These are phyloP conservation scores for Bovichtus diacanthus DNA, from an alignment of 2,797 vertebrate genomes.

Conservation along the genomic window DNA sequence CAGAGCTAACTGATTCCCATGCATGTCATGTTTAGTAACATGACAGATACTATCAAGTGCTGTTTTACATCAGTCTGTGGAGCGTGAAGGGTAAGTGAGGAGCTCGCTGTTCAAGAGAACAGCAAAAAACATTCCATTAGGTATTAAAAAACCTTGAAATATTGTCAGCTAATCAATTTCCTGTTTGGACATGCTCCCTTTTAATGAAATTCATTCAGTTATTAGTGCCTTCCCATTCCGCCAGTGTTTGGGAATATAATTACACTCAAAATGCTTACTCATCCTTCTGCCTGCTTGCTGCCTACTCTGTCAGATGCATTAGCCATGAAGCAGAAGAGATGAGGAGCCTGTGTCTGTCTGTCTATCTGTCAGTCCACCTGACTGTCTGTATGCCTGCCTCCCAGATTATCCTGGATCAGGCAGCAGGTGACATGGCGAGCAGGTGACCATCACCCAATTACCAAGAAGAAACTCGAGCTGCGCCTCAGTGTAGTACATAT, in stretches of 20 bases:
- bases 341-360: constrained; percentile 74
- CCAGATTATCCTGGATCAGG: constrained; percentile 73
- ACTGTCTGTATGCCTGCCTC: constrained; percentile 68
- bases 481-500: constrained; percentile 30
- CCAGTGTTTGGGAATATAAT: constrained; percentile 78
- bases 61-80: constrained; percentile 69
- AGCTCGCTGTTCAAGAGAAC: constrained; percentile 65
- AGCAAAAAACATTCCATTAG: constrained; percentile 78
- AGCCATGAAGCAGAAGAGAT: constrained; percentile 78
- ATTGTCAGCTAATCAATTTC: constrained; percentile 79
- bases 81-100: constrained; percentile 76
- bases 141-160: constrained; percentile 70
- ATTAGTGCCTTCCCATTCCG: constrained; percentile 73
- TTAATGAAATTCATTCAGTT: constrained; percentile 79
- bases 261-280: constrained; percentile 80
- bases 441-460: constrained; percentile 79
- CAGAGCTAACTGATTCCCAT: constrained; percentile 70
- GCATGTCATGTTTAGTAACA: constrained; percentile 74
- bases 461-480: constrained; percentile 64
- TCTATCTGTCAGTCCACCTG: constrained; percentile 67
- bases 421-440: constrained; percentile 77
- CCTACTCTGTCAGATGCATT: constrained; percentile 82
- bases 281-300: constrained; percentile 79
- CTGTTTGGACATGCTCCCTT: constrained; percentile 75
- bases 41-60: constrained; percentile 77